A percentile compares a stretch with the other conserved stretches of the same genome.
These are phyloP conservation scores for Lacanobia wlatinum DNA, from an alignment of 2,888 invertebrate species.

Conservation along the genomic window DNA sequence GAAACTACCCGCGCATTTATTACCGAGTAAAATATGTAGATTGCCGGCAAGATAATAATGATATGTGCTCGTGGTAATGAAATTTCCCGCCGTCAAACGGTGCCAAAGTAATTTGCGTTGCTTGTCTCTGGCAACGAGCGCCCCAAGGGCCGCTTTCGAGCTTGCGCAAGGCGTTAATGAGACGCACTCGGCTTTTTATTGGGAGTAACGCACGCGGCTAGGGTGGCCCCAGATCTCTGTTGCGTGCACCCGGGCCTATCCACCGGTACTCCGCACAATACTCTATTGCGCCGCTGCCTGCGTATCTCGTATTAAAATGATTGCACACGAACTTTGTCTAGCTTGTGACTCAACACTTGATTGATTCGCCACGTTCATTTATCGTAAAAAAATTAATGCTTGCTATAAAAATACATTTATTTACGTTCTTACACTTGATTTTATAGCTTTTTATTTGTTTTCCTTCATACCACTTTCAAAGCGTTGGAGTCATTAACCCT, in stretches of 20 bases:
- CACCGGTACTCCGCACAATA: constrained; percentile 7
- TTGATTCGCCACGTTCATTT: constrained; percentile 36
- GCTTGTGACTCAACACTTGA: constrained; percentile 30
- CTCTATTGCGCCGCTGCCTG: constrained; percentile 28
- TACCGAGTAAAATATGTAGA: constrained; percentile 90
- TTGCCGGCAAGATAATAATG: constrained; percentile 90
- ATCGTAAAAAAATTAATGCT: constrained; percentile 43
- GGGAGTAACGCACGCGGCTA: constrained; percentile 80
- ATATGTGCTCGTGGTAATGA: constrained; percentile 91
- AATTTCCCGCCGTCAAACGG: constrained; percentile 91
- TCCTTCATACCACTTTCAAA: constrained; percentile 72
- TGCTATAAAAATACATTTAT: constrained; percentile 64
- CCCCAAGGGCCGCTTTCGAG: constrained; percentile 90
- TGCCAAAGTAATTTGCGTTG: constrained; percentile 91
- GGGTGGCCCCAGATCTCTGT: constrained; percentile 68
- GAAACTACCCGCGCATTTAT: constrained; percentile 90
- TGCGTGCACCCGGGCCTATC: constrained; percentile 27
- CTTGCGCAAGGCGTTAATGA: constrained; percentile 90
- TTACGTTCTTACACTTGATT: constrained; percentile 69
- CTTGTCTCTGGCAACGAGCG: constrained; percentile 88
- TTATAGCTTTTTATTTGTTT: constrained; percentile 72
- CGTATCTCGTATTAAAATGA: constrained; percentile 31
- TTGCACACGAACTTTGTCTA: constrained; percentile 33
- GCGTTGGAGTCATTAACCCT: constrained; percentile 79
- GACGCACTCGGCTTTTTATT: constrained; percentile 84